phyloP scores from a whole-genome alignment of 1,140 invertebrate genomes.

The Drosophila pruinosa region DNA sequence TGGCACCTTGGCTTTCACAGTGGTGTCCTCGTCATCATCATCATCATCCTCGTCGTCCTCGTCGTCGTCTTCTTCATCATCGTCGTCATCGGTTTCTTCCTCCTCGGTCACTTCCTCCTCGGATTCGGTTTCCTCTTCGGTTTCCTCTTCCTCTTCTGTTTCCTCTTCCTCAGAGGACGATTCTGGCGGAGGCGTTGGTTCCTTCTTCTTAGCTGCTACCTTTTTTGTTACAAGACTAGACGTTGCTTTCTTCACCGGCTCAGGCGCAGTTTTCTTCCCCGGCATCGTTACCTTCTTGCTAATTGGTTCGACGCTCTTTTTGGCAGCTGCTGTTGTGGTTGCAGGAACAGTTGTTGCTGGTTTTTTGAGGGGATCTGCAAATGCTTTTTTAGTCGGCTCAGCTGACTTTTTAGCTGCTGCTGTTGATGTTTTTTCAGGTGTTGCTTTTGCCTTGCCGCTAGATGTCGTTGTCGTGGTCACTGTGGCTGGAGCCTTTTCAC shows the following conservation, averaged over 20 bases:
- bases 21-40: slow-evolving; percentile 52
- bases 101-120: slow-evolving; percentile 53
- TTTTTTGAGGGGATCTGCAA: slow-evolving; percentile 40
- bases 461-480: slow-evolving; percentile 19
- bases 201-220: slow-evolving; percentile 55
- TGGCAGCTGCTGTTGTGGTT: slow-evolving; percentile 19
- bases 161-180: slow-evolving; percentile 70
- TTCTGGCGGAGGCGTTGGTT: slow-evolving; percentile 72
- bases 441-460: slow-evolving; percentile 36
- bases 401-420: slow-evolving; percentile 32
- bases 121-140: slow-evolving; percentile 44
- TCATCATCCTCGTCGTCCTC: slow-evolving; percentile 52
- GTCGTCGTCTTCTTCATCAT: slow-evolving; percentile 55
- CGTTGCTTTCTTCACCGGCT: slow-evolving; percentile 40
- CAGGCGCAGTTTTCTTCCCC: slow-evolving; percentile 37
- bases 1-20: slow-evolving; percentile 62
- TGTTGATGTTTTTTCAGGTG: slow-evolving; percentile 11
- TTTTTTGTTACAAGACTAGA: slow-evolving; percentile 44
- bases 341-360: slow-evolving; percentile 40
- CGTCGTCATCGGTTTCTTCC: slow-evolving; percentile 63
- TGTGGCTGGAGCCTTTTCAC: slow-evolving; percentile 48
- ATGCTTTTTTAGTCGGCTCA: slow-evolving; percentile 45
- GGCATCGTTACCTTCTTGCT: slow-evolving; percentile 61
- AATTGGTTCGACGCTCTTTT: background rate
- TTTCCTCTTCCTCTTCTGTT: slow-evolving; percentile 60